phyloP scores from a whole-genome alignment of 2,888 invertebrate species.

The Plagiodera versicolora region DNA sequence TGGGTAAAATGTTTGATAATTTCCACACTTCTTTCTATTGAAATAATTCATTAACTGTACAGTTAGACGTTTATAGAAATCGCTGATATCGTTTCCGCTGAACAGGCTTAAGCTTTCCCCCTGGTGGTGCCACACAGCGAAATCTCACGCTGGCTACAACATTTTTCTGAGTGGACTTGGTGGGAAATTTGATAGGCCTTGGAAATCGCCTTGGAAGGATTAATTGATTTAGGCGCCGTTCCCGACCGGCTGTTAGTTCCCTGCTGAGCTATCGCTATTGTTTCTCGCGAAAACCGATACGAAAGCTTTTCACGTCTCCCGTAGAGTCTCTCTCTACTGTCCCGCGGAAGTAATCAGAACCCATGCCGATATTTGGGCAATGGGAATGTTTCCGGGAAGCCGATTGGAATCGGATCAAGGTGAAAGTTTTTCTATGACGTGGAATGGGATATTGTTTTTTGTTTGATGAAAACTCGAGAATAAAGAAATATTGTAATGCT shows the following conservation, averaged over 20 bases:
- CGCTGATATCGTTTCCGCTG: too few relatives aligned
- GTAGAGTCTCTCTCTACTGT: slow-evolving; percentile 2
- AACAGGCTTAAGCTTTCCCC: not conserved
- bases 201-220: slow-evolving; percentile 12
- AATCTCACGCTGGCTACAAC: not conserved
- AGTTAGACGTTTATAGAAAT: too few relatives aligned
- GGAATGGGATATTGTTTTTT: not conserved
- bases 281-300: slow-evolving; percentile 31
- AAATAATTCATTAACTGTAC: too few relatives aligned
- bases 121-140: not conserved
- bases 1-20: too few relatives aligned
- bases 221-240: slow-evolving; percentile 11
- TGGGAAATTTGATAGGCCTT: slow-evolving; percentile 28
- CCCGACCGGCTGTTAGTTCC: slow-evolving; percentile 15
- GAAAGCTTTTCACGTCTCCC: slow-evolving; percentile 8
- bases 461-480: too few relatives aligned
- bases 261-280: slow-evolving; percentile 36
- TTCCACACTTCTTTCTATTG: too few relatives aligned
- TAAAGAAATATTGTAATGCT: too few relatives aligned
- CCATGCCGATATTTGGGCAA: slow-evolving; percentile 1
- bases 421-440: not conserved
- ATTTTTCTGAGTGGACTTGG: slow-evolving; percentile 26
- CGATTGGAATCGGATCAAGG: slow-evolving; percentile 7
- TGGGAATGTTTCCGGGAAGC: slow-evolving; percentile 2
- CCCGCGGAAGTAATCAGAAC: slow-evolving; percentile 3